Percentiles rank a stretch among this genome's conserved stretches.
These are phyloP conservation scores for Catamblyrhynchus diadema DNA, from an alignment of 2,797 vertebrate species.

Conservation along the genomic window DNA sequence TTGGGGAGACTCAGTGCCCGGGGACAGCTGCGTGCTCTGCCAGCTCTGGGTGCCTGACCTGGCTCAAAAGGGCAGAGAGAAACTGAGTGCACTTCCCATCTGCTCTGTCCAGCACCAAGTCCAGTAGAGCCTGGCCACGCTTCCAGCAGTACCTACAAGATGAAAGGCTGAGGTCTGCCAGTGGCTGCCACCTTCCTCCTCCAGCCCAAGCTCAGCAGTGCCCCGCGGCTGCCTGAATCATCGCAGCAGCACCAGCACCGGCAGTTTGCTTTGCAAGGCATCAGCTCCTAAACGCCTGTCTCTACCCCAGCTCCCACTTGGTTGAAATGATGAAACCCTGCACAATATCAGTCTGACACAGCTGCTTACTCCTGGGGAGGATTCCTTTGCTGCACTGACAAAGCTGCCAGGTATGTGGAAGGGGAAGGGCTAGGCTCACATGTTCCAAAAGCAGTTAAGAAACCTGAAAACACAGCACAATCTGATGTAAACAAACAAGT, in stretches of 20 bases:
- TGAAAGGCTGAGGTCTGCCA: background rate
- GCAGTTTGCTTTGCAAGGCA: background rate
- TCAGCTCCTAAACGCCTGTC: background rate
- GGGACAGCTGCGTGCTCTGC: background rate
- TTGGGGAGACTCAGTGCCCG: accelerated
- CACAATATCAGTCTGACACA: background rate
- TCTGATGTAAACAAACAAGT: constrained; percentile 62
- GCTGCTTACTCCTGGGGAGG: background rate
- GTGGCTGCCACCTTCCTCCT: background rate
- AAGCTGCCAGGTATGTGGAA: constrained; percentile 47
- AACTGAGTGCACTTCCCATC: background rate
- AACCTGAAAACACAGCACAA: constrained; percentile 43
- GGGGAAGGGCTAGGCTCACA: constrained; percentile 37
- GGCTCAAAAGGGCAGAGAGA: background rate
- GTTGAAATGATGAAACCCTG: background rate
- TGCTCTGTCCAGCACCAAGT: background rate
- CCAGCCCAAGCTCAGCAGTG: background rate
- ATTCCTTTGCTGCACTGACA: background rate
- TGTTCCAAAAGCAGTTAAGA: constrained; percentile 39
- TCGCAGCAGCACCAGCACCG: background rate
- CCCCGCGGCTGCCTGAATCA: background rate
- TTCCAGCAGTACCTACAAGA: background rate
- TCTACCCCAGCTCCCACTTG: background rate
- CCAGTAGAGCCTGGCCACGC: background rate
- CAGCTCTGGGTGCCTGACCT: accelerated